These are phyloP conservation scores for Myoxocephalus aenaeus DNA, from an alignment of 2,797 vertebrate genomes.

Conservation along the genomic window DNA sequence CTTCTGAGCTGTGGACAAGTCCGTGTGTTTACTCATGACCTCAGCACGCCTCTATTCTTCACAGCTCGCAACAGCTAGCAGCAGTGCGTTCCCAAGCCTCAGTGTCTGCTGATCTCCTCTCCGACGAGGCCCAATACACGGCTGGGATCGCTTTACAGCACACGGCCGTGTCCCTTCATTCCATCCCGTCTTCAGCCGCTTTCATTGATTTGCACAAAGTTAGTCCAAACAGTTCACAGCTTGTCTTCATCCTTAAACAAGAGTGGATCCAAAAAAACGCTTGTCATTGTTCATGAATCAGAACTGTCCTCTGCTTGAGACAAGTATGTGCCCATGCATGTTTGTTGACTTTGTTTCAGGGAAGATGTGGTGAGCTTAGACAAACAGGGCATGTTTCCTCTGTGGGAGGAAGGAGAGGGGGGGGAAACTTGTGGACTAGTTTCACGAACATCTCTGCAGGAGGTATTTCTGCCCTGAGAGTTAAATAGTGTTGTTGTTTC, in stretches of 20 bases:
- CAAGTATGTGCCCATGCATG: constrained; percentile 75
- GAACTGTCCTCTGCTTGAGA: constrained; percentile 65
- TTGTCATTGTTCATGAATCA: constrained; percentile 66
- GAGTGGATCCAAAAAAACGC: constrained; percentile 61
- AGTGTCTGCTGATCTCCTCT: constrained; percentile 55
- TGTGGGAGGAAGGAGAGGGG: constrained; percentile 54
- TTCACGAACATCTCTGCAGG: constrained; percentile 68
- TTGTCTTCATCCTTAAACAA: constrained; percentile 57
- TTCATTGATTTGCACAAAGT: constrained; percentile 27
- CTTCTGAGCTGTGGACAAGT: constrained; percentile 71
- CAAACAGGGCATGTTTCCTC: constrained; percentile 75
- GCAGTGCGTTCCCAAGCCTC: constrained; percentile 72
- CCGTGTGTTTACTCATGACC: constrained; percentile 81
- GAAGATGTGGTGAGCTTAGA: constrained; percentile 75
- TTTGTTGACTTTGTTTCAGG: constrained; percentile 76
- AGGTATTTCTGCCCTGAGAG: constrained; percentile 54
- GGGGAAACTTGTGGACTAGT: constrained; percentile 55
- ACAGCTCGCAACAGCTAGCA: constrained; percentile 74
- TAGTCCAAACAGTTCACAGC: constrained; percentile 52
- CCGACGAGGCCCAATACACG: constrained; percentile 38
- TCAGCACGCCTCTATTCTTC: constrained; percentile 79
- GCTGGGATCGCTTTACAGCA: constrained; percentile 25
- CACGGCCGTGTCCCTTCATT: constrained; percentile 18
- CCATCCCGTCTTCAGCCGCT: constrained; percentile 25
- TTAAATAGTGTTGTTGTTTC: constrained; percentile 55